Conservation (phyloP, 1,140 invertebrate genomes). For the Heliconius congener region DNA sequence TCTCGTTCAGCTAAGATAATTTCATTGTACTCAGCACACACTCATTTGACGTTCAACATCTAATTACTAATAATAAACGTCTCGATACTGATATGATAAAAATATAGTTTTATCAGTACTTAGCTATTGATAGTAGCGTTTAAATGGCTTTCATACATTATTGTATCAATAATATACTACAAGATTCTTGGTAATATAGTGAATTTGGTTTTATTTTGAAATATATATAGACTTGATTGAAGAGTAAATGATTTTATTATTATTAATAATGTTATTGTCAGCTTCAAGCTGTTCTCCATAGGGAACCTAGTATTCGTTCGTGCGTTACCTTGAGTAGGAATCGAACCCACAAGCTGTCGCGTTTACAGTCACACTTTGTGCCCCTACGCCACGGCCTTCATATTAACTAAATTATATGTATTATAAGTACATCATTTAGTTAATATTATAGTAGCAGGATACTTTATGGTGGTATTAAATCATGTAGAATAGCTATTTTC, state of each 20-base stretch:
- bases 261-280: too few relatives aligned
- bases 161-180: not conserved
- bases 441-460: not conserved
- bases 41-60: not conserved
- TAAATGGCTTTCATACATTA: not conserved
- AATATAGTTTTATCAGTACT: not conserved
- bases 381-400: too few relatives aligned
- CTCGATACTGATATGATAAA: not conserved
- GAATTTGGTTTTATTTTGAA: too few relatives aligned
- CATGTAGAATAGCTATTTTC: not conserved
- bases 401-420: too few relatives aligned
- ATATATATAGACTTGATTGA: too few relatives aligned
- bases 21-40: conserved; percentile 19
- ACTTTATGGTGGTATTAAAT: not conserved
- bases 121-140: not conserved
- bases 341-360: too few relatives aligned
- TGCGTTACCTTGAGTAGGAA: too few relatives aligned
- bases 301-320: too few relatives aligned
- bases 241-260: too few relatives aligned
- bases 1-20: conserved; percentile 5
- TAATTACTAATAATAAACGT: conserved; percentile 7
- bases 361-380: too few relatives aligned
- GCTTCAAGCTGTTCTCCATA: too few relatives aligned
- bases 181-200: not conserved
- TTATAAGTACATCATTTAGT: not conserved